A percentile compares a stretch with the other conserved stretches of the same genome.
Conservation (phyloP, 2,113 vertebrate species). For the Physeter macrocephalus region DNA sequence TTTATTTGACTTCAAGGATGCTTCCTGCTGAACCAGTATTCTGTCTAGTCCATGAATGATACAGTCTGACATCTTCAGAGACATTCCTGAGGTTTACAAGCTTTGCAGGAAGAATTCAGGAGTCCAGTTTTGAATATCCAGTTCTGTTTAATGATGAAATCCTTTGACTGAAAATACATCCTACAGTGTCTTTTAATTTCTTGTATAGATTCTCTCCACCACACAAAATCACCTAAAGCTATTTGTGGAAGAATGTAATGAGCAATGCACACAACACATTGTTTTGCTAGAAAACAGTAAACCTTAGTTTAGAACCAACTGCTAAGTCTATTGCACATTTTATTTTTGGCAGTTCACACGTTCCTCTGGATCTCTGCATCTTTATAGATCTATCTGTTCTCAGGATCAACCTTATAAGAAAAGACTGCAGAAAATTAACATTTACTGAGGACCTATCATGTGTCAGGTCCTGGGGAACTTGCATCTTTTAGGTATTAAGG, state of each 20-base stretch:
- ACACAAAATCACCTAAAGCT: not conserved
- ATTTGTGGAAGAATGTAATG: not conserved
- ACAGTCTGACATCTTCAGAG: slow-evolving; percentile 13
- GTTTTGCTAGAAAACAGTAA: not conserved
- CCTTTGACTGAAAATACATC: not conserved
- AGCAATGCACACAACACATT: not conserved
- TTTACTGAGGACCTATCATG: not conserved
- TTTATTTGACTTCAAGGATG: slow-evolving; percentile 38
- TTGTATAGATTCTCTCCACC: not conserved
- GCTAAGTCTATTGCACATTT: not conserved
- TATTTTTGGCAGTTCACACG: not conserved
- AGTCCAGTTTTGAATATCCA: not conserved
- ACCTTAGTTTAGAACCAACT: not conserved
- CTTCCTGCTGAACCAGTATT: slow-evolving; percentile 1
- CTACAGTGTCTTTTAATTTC: not conserved
- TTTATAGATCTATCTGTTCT: not conserved
- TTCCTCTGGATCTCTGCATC: not conserved
- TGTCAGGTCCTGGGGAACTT: not conserved
- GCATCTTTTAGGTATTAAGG: not conserved
- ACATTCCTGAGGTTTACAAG: not conserved
- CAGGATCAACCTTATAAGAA: not conserved
- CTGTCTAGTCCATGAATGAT: not conserved
- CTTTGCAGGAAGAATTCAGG: not conserved
- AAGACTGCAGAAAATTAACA: not conserved
- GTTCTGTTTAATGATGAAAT: not conserved